Evolutionary conservation across 2,888 invertebrate genomes (phyloP).

Genomic region (Megalurothrips usitatus): DNA sequence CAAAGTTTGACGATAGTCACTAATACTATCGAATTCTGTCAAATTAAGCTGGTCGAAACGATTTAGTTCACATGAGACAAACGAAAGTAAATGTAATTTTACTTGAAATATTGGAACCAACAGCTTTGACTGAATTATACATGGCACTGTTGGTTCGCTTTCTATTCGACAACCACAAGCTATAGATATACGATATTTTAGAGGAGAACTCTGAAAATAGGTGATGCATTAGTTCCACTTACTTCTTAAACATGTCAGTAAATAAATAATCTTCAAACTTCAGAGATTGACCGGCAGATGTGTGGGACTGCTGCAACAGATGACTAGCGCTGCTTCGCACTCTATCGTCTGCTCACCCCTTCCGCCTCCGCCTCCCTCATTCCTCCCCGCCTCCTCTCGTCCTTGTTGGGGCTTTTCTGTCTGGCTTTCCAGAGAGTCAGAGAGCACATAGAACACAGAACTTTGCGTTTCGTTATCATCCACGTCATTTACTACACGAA

Average conservation of each 20-base stretch:
- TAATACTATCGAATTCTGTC: neutral
- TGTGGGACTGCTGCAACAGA: slow-evolving; percentile 17
- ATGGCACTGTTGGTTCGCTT: too few relatives aligned
- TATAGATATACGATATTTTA: too few relatives aligned
- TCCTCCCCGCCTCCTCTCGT: too few relatives aligned
- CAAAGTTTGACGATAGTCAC: too few relatives aligned
- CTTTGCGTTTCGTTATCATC: too few relatives aligned
- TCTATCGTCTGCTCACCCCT: neutral
- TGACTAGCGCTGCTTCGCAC: neutral
- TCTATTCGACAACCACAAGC: too few relatives aligned
- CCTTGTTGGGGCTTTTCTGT: too few relatives aligned
- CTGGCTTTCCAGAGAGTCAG: too few relatives aligned
- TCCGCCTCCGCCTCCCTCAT: neutral
- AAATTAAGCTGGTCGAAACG: neutral
- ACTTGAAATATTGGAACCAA: neutral
- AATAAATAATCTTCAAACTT: slow-evolving; percentile 1
- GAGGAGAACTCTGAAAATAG: neutral
- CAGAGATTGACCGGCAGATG: neutral
- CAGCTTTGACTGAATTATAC: neutral
- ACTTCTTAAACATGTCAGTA: slow-evolving; percentile 20
- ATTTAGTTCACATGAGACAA: neutral
- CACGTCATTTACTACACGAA: too few relatives aligned
- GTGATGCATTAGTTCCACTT: neutral
- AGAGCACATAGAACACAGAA: too few relatives aligned
- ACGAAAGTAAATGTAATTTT: neutral